Percentiles rank a stretch among this genome's conserved stretches.
These are phyloP conservation scores for Petrolisthes manimaculis DNA, from an alignment of 2,888 invertebrate species.

Conservation along the genomic window DNA sequence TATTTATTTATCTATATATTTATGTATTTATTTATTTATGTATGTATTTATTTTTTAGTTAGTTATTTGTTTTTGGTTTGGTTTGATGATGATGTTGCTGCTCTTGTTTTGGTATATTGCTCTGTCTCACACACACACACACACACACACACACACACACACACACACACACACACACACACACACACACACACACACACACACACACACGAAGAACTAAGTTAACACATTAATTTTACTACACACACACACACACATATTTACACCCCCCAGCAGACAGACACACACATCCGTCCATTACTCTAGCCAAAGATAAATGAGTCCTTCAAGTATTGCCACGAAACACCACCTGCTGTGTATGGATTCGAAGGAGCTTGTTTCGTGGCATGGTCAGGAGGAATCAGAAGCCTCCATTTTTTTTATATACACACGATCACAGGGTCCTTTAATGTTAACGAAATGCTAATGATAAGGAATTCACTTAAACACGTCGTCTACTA, in stretches of 20 bases:
- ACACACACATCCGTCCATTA: not conserved
- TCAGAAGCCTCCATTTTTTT: not conserved
- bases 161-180: conserved; percentile 8
- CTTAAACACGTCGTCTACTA: conserved; percentile 4
- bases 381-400: too few relatives aligned
- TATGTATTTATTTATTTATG: too few relatives aligned
- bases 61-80: not conserved
- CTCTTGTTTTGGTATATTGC: not conserved
- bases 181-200: not conserved
- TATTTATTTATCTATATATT: too few relatives aligned
- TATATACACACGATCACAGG: too few relatives aligned
- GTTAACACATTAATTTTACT: too few relatives aligned
- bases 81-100: not conserved
- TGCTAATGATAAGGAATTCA: conserved; percentile 9
- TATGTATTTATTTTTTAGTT: too few relatives aligned
- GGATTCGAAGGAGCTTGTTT: too few relatives aligned
- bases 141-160: conserved; percentile 9
- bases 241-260: conserved; percentile 1
- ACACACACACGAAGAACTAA: conserved; percentile 15
- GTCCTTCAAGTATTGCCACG: too few relatives aligned
- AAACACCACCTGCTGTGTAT: too few relatives aligned
- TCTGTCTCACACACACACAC: not conserved
- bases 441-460: conserved; percentile 15
- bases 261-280: not conserved
- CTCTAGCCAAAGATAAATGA: not conserved